A percentile compares a stretch with the other conserved stretches of the same genome.
Conservation (phyloP, 2,797 vertebrate genomes). For the Tapera naevia region DNA sequence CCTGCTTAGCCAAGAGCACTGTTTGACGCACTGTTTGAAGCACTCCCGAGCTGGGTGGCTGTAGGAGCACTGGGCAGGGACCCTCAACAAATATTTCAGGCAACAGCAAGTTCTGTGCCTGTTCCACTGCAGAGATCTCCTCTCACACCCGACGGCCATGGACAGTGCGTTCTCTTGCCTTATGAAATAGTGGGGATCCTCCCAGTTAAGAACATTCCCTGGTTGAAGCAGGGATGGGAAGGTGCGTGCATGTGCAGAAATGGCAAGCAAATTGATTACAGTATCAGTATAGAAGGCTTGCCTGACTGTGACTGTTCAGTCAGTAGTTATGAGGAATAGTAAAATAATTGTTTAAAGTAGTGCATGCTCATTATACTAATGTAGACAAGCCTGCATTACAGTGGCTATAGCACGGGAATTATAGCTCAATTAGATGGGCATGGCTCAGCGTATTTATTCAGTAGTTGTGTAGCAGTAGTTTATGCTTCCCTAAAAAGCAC, state of each 20-base stretch:
- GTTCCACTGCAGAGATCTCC: background rate
- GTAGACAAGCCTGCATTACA: background rate
- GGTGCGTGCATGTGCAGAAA: fast-evolving
- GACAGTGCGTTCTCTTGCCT: background rate
- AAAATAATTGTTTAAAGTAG: background rate
- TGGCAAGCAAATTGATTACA: background rate
- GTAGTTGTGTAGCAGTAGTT: background rate
- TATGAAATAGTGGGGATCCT: background rate
- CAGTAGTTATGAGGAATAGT: background rate
- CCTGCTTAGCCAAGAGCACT: background rate
- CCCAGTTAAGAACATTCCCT: background rate
- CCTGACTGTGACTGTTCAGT: background rate
- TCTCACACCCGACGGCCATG: background rate
- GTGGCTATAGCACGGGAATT: background rate
- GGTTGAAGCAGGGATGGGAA: background rate
- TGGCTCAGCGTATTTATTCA: background rate
- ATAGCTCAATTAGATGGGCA: background rate
- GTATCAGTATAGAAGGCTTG: background rate
- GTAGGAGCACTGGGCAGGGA: background rate
- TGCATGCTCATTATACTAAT: background rate
- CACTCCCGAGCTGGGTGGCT: too few relatives aligned
- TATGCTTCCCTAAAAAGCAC: background rate
- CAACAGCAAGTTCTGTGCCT: background rate
- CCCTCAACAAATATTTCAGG: fast-evolving
- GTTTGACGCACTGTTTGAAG: too few relatives aligned